A percentile compares a stretch with the other conserved stretches of the same genome.
These are phyloP conservation scores for Eristalinus aeneus DNA, from an alignment of 2,888 invertebrate species.

Conservation along the genomic window DNA sequence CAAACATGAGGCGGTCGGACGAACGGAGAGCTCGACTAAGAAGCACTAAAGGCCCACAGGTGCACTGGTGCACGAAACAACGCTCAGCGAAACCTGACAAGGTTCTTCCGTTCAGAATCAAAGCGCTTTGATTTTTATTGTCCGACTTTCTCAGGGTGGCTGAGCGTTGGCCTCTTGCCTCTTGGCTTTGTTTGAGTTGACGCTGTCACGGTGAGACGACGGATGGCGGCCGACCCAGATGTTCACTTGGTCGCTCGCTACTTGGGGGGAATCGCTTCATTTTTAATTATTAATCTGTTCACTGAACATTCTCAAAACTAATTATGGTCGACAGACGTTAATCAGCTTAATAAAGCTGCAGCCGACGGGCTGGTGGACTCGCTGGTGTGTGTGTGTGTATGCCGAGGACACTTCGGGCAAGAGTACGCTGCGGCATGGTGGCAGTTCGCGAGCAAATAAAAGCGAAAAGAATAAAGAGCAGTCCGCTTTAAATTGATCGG, in stretches of 20 bases:
- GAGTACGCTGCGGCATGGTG: not conserved
- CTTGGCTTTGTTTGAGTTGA: constrained; percentile 16
- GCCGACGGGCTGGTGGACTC: not conserved
- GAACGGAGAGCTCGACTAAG: not conserved
- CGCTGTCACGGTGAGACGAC: not conserved
- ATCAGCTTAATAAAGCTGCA: constrained; percentile 59
- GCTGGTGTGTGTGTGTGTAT: not conserved
- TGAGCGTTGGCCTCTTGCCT: constrained; percentile 9
- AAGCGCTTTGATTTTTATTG: constrained; percentile 45
- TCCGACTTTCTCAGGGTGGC: constrained; percentile 22
- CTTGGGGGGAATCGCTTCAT: constrained; percentile 25
- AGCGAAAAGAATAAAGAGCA: not conserved
- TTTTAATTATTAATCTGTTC: constrained; percentile 63
- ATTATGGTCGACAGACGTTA: constrained; percentile 65
- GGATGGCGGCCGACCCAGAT: constrained; percentile 47
- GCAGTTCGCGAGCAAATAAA: not conserved
- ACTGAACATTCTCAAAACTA: constrained; percentile 67
- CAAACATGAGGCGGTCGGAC: constrained; percentile 31
- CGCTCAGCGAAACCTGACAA: constrained; percentile 42
- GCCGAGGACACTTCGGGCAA: not conserved
- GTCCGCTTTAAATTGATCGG: constrained; percentile 4
- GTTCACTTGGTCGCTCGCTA: constrained; percentile 43
- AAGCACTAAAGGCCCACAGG: not conserved
- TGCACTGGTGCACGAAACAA: constrained; percentile 27
- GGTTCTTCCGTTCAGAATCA: constrained; percentile 58